A percentile compares a stretch with the other conserved stretches of the same genome.
Evolutionary conservation across 1,140 invertebrate genomes (phyloP).

Genomic region (Drosophila rhopaloa): DNA sequence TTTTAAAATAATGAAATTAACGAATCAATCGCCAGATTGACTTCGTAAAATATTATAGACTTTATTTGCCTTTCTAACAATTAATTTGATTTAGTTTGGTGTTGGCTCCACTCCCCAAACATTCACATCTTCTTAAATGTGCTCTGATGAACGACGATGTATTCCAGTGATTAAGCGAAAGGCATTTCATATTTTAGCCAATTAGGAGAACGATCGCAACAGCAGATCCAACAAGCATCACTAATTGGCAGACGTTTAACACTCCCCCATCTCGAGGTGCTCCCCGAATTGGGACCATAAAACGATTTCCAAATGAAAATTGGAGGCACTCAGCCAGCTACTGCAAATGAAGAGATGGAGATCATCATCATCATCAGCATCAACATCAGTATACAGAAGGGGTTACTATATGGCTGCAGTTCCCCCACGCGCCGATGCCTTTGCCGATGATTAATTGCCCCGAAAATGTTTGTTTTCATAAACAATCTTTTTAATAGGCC

Average conservation of each 20-base stretch:
- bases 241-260: constrained; percentile 81
- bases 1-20: no score
- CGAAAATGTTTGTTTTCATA: constrained; percentile 82
- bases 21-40: no score
- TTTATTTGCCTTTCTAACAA: no score
- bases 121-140: not conserved
- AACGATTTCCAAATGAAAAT: constrained; percentile 55
- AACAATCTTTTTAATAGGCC: constrained; percentile 81
- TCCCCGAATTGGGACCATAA: constrained; percentile 21
- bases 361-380: constrained; percentile 56
- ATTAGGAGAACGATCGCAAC: constrained; percentile 62
- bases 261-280: constrained; percentile 34
- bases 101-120: not conserved
- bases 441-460: constrained; percentile 74
- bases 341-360: constrained; percentile 43
- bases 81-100: no score
- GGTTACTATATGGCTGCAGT: constrained; percentile 27
- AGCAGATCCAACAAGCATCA: constrained; percentile 51
- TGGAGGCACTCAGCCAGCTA: constrained; percentile 56
- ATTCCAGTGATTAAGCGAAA: constrained; percentile 54
- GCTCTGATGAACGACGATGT: constrained; percentile 29
- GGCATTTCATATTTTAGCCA: constrained; percentile 76
- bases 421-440: constrained; percentile 60
- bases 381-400: constrained; percentile 19
- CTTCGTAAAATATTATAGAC: no score